Percentiles rank a stretch among this genome's conserved stretches.
These are phyloP conservation scores for Centrocercus urophasianus DNA, from an alignment of 2,113 vertebrate genomes.

Conservation along the genomic window DNA sequence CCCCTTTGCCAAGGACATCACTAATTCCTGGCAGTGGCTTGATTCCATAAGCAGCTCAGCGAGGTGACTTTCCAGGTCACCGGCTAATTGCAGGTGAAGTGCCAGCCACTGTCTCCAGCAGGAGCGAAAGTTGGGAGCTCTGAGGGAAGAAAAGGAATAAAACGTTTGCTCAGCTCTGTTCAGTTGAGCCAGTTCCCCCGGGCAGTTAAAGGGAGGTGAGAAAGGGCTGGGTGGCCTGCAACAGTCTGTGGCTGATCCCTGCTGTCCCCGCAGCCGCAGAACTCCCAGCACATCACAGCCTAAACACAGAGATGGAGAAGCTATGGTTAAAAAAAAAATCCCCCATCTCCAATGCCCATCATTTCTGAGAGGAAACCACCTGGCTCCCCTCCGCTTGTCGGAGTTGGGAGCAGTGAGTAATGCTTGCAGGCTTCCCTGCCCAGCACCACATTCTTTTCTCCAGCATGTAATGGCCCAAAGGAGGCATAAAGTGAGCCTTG, in stretches of 20 bases:
- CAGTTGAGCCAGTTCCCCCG: neutral
- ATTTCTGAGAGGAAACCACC: neutral
- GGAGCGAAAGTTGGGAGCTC: slow-evolving; percentile 33
- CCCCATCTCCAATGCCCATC: neutral
- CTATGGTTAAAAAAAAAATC: neutral
- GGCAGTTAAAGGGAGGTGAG: neutral
- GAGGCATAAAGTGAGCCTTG: slow-evolving; percentile 21
- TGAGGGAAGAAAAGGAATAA: neutral
- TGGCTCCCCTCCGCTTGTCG: neutral
- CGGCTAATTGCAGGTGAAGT: slow-evolving; percentile 53
- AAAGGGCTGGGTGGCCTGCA: neutral
- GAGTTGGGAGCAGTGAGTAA: slow-evolving; percentile 40
- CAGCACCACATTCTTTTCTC: slow-evolving; percentile 44
- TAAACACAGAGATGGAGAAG: neutral
- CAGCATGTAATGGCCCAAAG: slow-evolving; percentile 66
- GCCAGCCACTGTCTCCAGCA: slow-evolving; percentile 26
- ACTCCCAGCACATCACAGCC: neutral
- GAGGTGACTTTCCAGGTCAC: slow-evolving; percentile 68
- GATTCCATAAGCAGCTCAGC: slow-evolving; percentile 55
- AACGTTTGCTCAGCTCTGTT: slow-evolving; percentile 1
- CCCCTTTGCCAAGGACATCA: slow-evolving; percentile 69
- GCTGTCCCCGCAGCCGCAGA: neutral
- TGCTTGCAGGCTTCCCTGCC: slow-evolving; percentile 20
- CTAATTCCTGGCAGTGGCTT: slow-evolving; percentile 53
- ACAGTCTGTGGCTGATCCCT: accelerated